phyloP scores from a whole-genome alignment of 2,888 invertebrate genomes.

The Dasypogon diadema region DNA sequence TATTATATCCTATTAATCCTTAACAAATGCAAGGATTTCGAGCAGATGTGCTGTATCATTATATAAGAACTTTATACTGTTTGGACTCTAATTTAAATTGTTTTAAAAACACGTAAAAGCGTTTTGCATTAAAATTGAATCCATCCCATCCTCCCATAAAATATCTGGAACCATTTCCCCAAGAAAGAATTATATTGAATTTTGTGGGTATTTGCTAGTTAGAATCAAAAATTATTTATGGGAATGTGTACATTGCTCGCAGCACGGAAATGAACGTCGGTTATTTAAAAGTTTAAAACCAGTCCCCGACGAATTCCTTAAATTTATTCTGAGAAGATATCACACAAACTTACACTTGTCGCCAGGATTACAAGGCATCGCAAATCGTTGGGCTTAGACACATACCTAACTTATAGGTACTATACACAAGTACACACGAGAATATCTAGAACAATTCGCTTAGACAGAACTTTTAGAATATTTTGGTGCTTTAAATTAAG shows the following conservation, averaged over 20 bases:
- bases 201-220: too few relatives aligned
- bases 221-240: background rate
- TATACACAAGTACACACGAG: conserved; percentile 6
- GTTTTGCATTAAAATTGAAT: too few relatives aligned
- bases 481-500: conserved; percentile 57
- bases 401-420: conserved; percentile 8
- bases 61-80: too few relatives aligned
- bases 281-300: conserved; percentile 55
- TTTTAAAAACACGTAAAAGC: too few relatives aligned
- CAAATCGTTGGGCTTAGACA: conserved; percentile 14
- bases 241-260: conserved; percentile 35
- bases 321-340: conserved; percentile 46
- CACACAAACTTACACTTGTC: conserved; percentile 51
- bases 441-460: background rate
- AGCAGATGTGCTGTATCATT: too few relatives aligned
- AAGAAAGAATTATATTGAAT: too few relatives aligned
- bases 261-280: conserved; percentile 48
- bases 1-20: too few relatives aligned
- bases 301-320: conserved; percentile 42
- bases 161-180: too few relatives aligned
- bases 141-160: too few relatives aligned
- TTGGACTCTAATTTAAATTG: too few relatives aligned
- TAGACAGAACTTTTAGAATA: conserved; percentile 54
- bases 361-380: conserved; percentile 51
- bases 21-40: too few relatives aligned